phyloP scores from a whole-genome alignment of 2,797 vertebrate genomes.

The Atherinosoma microstoma region DNA sequence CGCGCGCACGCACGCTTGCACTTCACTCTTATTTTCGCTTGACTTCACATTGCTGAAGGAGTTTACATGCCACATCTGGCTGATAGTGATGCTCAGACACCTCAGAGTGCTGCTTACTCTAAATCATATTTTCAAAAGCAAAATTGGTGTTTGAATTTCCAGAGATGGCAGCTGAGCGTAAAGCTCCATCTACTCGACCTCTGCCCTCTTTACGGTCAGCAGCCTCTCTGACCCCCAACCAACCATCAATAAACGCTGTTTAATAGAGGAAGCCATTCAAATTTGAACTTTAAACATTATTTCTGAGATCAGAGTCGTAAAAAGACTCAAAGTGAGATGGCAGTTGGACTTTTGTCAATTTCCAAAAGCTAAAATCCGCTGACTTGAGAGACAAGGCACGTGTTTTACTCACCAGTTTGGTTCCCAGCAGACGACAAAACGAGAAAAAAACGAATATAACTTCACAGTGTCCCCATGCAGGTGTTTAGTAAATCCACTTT shows the following conservation, averaged over 20 bases:
- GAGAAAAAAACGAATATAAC: conserved; percentile 42
- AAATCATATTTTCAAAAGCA: background rate
- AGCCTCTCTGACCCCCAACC: conserved; percentile 2
- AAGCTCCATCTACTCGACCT: conserved; percentile 16
- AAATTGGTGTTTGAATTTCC: conserved; percentile 2
- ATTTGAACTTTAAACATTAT: background rate
- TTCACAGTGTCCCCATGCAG: conserved; percentile 79
- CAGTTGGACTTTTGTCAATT: background rate
- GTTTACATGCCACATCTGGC: background rate
- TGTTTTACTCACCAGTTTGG: conserved; percentile 74
- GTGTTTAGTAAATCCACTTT: conserved; percentile 78
- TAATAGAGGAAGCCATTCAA: background rate
- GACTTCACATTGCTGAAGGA: background rate
- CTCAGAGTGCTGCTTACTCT: background rate
- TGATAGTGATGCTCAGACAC: background rate
- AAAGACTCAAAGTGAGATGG: background rate
- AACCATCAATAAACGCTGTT: background rate
- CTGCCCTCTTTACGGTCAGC: background rate
- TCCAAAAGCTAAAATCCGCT: conserved; percentile 1
- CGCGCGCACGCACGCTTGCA: background rate
- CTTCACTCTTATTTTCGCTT: conserved; percentile 4
- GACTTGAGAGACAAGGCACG: background rate
- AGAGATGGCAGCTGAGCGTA: conserved; percentile 18
- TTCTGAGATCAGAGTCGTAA: conserved; percentile 1
- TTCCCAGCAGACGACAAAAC: conserved; percentile 54